These are phyloP conservation scores for Cariama cristata DNA, from an alignment of 2,113 vertebrate species.

Conservation along the genomic window DNA sequence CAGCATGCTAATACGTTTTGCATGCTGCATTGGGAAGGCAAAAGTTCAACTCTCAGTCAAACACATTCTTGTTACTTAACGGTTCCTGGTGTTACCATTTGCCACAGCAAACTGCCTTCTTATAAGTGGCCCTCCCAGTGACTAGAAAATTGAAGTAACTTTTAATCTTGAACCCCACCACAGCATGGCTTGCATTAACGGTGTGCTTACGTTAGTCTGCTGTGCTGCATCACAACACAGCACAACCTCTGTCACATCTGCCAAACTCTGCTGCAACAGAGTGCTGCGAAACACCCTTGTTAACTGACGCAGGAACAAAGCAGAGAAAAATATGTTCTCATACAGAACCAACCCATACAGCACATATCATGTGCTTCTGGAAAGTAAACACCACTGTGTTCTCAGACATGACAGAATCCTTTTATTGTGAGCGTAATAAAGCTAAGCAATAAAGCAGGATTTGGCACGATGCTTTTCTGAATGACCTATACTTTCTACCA, in stretches of 20 bases:
- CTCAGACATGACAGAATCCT: background rate
- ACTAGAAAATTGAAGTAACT: constrained; percentile 62
- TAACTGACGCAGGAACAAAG: background rate
- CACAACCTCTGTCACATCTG: background rate
- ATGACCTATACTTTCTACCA: background rate
- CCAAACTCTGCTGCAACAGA: background rate
- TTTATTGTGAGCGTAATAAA: background rate
- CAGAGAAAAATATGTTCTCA: background rate
- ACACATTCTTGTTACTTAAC: constrained; percentile 26
- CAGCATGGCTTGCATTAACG: background rate
- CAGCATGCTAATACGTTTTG: background rate
- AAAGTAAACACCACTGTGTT: background rate
- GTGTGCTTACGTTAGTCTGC: constrained; percentile 18
- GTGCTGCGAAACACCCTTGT: background rate
- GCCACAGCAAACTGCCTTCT: background rate
- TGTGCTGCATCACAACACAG: background rate
- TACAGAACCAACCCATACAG: background rate
- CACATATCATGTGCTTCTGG: background rate
- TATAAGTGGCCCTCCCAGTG: constrained; percentile 28
- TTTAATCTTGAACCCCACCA: constrained; percentile 44
- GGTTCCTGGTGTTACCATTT: background rate
- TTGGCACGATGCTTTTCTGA: background rate
- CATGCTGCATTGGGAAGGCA: background rate
- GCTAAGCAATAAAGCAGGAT: background rate
- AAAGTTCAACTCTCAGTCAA: constrained; percentile 60